Base-by-base conservation (phyloP, 2,888 invertebrate genomes). In the Andrena fulva region DNA sequence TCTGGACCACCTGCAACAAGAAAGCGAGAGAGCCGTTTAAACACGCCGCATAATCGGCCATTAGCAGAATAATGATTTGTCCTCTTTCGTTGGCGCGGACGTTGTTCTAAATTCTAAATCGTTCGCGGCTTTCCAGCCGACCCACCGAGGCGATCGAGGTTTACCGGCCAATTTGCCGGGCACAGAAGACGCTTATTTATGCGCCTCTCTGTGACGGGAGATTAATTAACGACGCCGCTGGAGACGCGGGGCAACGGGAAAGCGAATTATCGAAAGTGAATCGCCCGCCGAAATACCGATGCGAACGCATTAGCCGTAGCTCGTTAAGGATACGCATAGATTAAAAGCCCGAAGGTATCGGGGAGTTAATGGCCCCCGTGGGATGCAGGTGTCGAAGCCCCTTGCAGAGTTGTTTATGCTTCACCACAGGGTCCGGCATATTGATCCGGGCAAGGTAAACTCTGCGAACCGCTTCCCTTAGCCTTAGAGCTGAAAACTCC, bases 1-100 rank as follows among this genome's bases (percentile, higher is more conserved):
- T 98, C 94, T 98, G 97, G 67, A 98, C 98, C 77, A 99, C 98
- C 98, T 98, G 95, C 20, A 95, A 95, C 84, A 72, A 82, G 35
- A 68, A 81, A 27, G 52, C 56, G 56, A 56, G 62, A 77, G 48
- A 24, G 68, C 66, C 72, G 42, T 83, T 86, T 72, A 62, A 75
- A 75, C 73, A 66, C 63, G 62, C 66, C 33, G 24, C 71, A 27
- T 50, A 73, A 52, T 50, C 67, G 33, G 48, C 48, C 71, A 54
- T 24, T 56, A 56, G 4, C n/a, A 77, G 70, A 10, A 33, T 42
- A 63, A 76, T 20, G 63, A 81, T 86, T 83, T 72, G 69, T 83
- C 77, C 64, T 62, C 60, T 66, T 77, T 80, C 62, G 73, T 33
- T 48, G 35, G 29, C n/a, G 10, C 48, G 35, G 56, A 59, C 66